Evolutionary conservation across 2,888 invertebrate genomes (phyloP).

Genomic region (Eupithecia abbreviata): DNA sequence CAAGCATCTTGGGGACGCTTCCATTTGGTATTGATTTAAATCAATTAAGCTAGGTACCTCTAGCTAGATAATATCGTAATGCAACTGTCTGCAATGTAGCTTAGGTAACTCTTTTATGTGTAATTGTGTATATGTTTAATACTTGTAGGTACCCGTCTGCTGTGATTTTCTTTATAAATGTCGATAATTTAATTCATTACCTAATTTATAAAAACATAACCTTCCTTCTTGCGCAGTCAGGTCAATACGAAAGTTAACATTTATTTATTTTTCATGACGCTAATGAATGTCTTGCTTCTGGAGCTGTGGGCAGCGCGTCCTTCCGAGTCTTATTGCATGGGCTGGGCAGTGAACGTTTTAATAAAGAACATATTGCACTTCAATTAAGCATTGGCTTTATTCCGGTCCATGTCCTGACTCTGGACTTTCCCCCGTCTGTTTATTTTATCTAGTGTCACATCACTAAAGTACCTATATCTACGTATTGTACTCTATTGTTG

Average conservation of each 20-base stretch:
- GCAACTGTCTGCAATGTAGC: background rate
- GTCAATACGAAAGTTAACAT: background rate
- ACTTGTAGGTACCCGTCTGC: background rate
- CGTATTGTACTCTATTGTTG: background rate
- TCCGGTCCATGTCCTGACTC: background rate
- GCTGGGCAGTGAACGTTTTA: background rate
- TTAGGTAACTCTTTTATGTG: background rate
- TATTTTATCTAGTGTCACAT: background rate
- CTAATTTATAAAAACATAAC: background rate
- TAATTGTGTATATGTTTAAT: background rate
- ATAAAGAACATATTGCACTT: background rate
- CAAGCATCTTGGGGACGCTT: background rate
- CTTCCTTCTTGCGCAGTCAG: background rate
- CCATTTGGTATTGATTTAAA: background rate
- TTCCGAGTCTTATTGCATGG: background rate
- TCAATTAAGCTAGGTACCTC: background rate
- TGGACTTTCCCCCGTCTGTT: background rate
- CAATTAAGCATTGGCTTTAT: background rate
- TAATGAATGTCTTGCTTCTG: background rate
- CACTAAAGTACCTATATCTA: constrained; percentile 2
- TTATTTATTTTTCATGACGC: background rate
- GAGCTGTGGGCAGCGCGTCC: background rate
- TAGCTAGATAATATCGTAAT: background rate
- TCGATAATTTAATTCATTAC: background rate
- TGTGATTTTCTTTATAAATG: background rate